Evolutionary conservation across 2,888 invertebrate genomes (phyloP), one percentile per base, ranked within the genome.

Genomic region (Acronicta psi): DNA sequence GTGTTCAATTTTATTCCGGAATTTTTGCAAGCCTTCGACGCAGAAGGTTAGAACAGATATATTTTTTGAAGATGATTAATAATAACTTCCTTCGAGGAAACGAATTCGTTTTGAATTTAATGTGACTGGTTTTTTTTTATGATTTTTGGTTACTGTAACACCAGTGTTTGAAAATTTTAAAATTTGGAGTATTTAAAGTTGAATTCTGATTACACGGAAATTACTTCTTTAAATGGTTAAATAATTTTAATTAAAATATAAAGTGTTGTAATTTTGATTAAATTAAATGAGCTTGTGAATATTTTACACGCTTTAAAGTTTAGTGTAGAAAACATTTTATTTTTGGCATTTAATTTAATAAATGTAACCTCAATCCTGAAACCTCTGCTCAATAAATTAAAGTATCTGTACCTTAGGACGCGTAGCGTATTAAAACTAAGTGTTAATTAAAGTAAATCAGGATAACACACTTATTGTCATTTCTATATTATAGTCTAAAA

Each of bases 21-120:
- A 83, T 89, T 91, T 90, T 88, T 79, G 73, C 81, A 75, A 64
- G 57, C 61, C 57, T 64, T 64, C 61, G 59, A 59, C 51, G 25
- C 46, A 61, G 53, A 81, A 85, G 86, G 84, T 82, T 71, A 59
- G 66, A 54, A 52, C 59, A 71, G 83, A 83, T 87, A 86, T 85
- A 79, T 78, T 81, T 82, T 84, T 83, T 80, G 80, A 84, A 87
- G 88, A 92, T 89, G 89, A 89, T 89, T 89, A 82, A 87, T 85
- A 84, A 84, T 69, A 45, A 88, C 89, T 91, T 92, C 91, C 91
- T 88, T 79, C 75, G 81, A 86, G 85, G 87, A 88, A 86, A 82
- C 73, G 66, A 58, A 49, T 63, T 64, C 67, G 63, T 66, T 71
- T 63, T 59, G 71, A 29, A n/a, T n/a, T n/a, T 25, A 7, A 69